Conservation (phyloP, 2,797 vertebrate species). For the Hypotaenidia philippensis region DNA sequence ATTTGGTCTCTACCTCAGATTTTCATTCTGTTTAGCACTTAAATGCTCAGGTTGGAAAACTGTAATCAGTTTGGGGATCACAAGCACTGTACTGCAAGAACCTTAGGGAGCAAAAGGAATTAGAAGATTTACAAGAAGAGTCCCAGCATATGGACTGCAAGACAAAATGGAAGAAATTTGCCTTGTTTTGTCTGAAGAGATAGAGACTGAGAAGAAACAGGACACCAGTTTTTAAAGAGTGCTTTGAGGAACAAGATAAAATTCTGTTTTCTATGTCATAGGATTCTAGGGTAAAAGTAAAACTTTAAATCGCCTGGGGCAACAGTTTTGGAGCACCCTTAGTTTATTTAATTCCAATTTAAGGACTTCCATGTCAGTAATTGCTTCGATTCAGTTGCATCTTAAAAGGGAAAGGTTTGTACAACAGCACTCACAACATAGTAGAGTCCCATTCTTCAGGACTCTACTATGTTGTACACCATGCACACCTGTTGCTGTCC, state of each 20-base stretch:
- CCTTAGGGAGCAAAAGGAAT: not conserved
- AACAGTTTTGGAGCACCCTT: not conserved
- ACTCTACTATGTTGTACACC: rapidly evolving
- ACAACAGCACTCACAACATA: not conserved
- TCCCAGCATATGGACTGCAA: not conserved
- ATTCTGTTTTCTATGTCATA: not conserved
- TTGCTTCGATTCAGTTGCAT: not conserved
- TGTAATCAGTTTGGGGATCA: not conserved
- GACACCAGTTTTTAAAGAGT: not conserved
- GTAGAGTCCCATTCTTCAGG: too few relatives aligned
- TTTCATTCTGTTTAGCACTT: not conserved
- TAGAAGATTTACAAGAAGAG: not conserved
- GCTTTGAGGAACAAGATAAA: not conserved
- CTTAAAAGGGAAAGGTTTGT: not conserved
- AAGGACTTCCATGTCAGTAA: not conserved
- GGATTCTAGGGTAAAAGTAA: not conserved
- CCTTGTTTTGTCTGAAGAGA: not conserved
- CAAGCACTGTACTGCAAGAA: not conserved
- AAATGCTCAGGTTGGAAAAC: not conserved
- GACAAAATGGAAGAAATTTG: not conserved
- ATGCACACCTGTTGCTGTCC: rapidly evolving
- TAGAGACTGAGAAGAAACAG: not conserved
- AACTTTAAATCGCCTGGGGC: not conserved
- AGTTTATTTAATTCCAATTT: not conserved
- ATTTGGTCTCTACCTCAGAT: rapidly evolving